These are phyloP conservation scores for Dysidea cf. avara DNA, from an alignment of 37 sponge, comb jelly and placozoan species.

Conservation along the genomic window DNA sequence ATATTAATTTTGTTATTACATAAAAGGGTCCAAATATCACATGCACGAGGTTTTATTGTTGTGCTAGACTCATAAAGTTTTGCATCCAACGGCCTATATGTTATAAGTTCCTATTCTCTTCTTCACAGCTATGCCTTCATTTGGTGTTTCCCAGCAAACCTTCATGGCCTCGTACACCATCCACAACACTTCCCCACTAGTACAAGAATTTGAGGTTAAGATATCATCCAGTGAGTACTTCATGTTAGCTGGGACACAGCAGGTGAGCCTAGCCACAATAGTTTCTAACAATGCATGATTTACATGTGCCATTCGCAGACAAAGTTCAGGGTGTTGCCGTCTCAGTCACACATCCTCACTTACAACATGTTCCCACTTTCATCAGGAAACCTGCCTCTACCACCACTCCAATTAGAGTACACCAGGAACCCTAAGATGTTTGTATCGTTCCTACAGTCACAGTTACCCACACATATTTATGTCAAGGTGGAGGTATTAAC, in stretches of 20 bases:
- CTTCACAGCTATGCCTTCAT: conserved; percentile 42
- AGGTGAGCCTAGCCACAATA: conserved; percentile 12
- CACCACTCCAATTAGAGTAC: conserved; percentile 45
- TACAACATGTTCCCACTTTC: conserved; percentile 63
- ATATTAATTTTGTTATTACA: too few relatives aligned
- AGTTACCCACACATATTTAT: conserved; percentile 22
- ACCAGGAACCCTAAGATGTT: conserved; percentile 18
- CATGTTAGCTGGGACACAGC: conserved; percentile 80
- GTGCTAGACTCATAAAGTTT: too few relatives aligned
- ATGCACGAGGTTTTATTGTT: too few relatives aligned
- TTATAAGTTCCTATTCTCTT: background rate
- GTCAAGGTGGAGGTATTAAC: conserved; percentile 13
- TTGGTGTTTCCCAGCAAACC: conserved; percentile 23
- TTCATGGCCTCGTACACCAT: conserved; percentile 47
- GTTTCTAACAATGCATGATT: background rate
- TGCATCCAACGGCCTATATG: too few relatives aligned
- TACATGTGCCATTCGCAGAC: conserved; percentile 22
- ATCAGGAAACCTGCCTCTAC: conserved; percentile 48
- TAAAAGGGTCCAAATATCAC: too few relatives aligned
- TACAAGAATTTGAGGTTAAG: conserved; percentile 86
- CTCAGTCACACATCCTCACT: conserved; percentile 27
- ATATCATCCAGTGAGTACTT: conserved; percentile 71
- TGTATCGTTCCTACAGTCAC: background rate
- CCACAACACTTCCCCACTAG: conserved; percentile 60
- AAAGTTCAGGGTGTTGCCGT: conserved; percentile 62